A percentile compares a stretch with the other conserved stretches of the same genome.
Evolutionary conservation across 2,797 vertebrate genomes (phyloP).

Genomic region (Halcyon leucocephala): DNA sequence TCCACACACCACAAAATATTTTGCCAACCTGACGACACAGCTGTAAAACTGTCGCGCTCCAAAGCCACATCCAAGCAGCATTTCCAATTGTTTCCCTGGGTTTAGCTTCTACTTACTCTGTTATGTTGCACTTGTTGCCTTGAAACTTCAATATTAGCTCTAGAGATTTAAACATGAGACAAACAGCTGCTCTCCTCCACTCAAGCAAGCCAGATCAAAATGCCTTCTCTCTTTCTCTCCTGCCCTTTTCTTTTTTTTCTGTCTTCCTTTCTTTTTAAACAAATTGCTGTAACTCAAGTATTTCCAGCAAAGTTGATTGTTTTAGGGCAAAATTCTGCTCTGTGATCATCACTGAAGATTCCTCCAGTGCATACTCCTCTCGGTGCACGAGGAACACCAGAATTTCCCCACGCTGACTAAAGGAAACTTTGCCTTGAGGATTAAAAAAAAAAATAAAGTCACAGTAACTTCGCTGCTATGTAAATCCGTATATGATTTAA

Average conservation of each 20-base stretch:
- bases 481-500: background rate
- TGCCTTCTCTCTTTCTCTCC: background rate
- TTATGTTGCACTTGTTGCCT: slow-evolving; percentile 48
- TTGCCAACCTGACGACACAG: background rate
- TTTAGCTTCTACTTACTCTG: slow-evolving; percentile 35
- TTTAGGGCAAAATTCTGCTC: slow-evolving; percentile 17
- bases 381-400: background rate
- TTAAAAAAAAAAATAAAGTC: background rate
- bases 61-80: background rate
- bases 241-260: background rate
- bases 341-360: background rate
- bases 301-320: slow-evolving; percentile 4
- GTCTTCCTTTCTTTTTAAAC: background rate
- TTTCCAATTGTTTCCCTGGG: slow-evolving; percentile 34
- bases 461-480: background rate
- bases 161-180: slow-evolving; percentile 46
- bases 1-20: background rate
- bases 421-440: slow-evolving; percentile 15
- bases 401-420: background rate
- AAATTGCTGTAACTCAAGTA: background rate
- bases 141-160: slow-evolving; percentile 61
- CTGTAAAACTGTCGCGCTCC: slow-evolving; percentile 22
- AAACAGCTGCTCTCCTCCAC: slow-evolving; percentile 54
- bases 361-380: background rate
- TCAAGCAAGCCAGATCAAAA: background rate